Evolutionary conservation across 2,888 invertebrate species (phyloP).

Genomic region (Prenolepis imparis): DNA sequence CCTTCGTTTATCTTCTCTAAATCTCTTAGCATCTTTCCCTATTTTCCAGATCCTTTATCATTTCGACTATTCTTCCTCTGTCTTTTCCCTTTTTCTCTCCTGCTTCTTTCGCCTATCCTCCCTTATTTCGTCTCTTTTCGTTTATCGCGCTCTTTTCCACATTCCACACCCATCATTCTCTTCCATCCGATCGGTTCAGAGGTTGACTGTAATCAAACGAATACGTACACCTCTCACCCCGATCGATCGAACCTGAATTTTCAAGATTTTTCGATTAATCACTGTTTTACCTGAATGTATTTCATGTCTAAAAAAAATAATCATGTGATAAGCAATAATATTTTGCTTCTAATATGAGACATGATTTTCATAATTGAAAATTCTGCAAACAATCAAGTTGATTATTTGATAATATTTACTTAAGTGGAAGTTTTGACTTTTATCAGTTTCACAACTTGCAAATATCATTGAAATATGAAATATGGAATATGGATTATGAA

Average conservation of each 20-base stretch:
- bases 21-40: slow-evolving; percentile 48
- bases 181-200: slow-evolving; percentile 72
- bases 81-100: slow-evolving; percentile 24
- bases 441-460: background rate
- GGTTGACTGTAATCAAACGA: slow-evolving; percentile 72
- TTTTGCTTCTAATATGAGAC: slow-evolving; percentile 9
- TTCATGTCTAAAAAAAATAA: slow-evolving; percentile 39
- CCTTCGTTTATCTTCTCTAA: slow-evolving; percentile 50
- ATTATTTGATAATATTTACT: slow-evolving; percentile 22
- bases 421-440: background rate
- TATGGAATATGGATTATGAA: too few species aligned
- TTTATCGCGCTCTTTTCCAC: slow-evolving; percentile 52
- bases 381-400: background rate
- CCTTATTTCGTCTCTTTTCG: slow-evolving; percentile 60
- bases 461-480: too few species aligned
- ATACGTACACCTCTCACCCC: slow-evolving; percentile 63
- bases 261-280: slow-evolving; percentile 63
- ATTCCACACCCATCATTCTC: slow-evolving; percentile 59
- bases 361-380: background rate
- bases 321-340: background rate
- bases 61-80: slow-evolving; percentile 25
- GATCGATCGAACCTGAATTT: slow-evolving; percentile 66
- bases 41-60: slow-evolving; percentile 53
- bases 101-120: slow-evolving; percentile 4
- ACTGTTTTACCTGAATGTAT: slow-evolving; percentile 62